Percentiles rank a stretch among this genome's conserved stretches.
These are phyloP conservation scores for Muraenolepis orangiensis DNA, from an alignment of 2,797 vertebrate species.

Conservation along the genomic window DNA sequence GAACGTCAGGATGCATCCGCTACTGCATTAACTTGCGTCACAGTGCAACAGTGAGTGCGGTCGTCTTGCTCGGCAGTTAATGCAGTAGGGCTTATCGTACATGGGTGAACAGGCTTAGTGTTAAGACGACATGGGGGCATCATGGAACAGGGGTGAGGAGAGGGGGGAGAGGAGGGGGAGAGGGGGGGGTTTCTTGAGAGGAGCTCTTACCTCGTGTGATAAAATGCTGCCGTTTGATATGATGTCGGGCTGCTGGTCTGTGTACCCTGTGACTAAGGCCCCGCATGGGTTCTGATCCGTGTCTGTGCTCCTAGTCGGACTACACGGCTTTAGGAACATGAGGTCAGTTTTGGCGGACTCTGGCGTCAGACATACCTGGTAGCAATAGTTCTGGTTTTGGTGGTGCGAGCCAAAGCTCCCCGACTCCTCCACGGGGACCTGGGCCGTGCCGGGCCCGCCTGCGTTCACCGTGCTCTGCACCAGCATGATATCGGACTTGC, in stretches of 20 bases:
- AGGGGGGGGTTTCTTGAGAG: constrained; percentile 17
- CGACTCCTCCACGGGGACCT: constrained; percentile 86
- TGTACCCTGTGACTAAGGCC: constrained; percentile 87
- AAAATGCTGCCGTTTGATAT: constrained; percentile 97
- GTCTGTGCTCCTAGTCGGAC: constrained; percentile 88
- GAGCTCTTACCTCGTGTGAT: constrained; percentile 88
- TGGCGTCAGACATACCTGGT: constrained; percentile 97
- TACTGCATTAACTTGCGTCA: neutral
- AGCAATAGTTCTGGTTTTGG: constrained; percentile 97
- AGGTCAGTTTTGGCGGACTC: constrained; percentile 98
- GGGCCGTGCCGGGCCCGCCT: constrained; percentile 74
- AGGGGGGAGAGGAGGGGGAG: no score
- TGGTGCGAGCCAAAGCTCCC: constrained; percentile 88
- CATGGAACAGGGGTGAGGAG: neutral
- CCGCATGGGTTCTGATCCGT: constrained; percentile 91
- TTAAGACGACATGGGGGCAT: neutral
- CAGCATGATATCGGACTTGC: constrained; percentile 98
- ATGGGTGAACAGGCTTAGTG: neutral
- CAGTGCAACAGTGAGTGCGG: neutral
- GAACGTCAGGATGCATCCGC: neutral
- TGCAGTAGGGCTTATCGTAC: neutral
- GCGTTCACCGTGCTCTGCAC: constrained; percentile 86
- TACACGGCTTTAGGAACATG: constrained; percentile 97
- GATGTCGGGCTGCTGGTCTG: constrained; percentile 96
- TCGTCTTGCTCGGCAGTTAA: neutral